Evolutionary conservation across 1,140 invertebrate species (phyloP).

Genomic region (Meteorus sp.): DNA sequence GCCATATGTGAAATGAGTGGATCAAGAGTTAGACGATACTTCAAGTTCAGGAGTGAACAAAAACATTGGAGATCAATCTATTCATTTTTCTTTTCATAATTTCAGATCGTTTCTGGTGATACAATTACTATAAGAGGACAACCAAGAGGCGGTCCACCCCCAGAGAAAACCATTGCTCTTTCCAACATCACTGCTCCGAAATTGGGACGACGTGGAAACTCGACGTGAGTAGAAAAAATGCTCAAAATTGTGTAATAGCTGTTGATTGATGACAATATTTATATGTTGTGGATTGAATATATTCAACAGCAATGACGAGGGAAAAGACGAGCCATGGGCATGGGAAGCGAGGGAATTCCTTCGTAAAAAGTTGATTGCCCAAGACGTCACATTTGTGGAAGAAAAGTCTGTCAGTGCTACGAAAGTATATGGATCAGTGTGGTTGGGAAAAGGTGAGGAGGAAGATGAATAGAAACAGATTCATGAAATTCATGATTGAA

Average conservation of each 20-base stretch:
- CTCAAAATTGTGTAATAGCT: no score
- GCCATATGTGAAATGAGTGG: no score
- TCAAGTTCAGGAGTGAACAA: neutral
- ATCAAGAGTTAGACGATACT: no score
- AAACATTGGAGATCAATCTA: slow-evolving; percentile 4
- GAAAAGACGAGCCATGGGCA: slow-evolving; percentile 90
- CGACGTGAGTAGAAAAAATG: slow-evolving; percentile 38
- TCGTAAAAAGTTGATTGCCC: slow-evolving; percentile 88
- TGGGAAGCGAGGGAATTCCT: slow-evolving; percentile 96
- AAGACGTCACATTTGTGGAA: slow-evolving; percentile 79
- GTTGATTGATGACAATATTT: no score
- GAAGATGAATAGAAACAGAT: neutral
- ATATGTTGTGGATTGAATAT: no score
- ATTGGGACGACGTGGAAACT: slow-evolving; percentile 69
- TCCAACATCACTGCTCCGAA: slow-evolving; percentile 91
- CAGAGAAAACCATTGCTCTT: slow-evolving; percentile 87
- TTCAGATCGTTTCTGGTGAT: slow-evolving; percentile 50
- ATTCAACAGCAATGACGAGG: slow-evolving; percentile 61
- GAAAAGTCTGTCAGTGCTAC: slow-evolving; percentile 74
- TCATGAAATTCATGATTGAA: no score
- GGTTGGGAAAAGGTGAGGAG: slow-evolving; percentile 74
- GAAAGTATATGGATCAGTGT: slow-evolving; percentile 87
- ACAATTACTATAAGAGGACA: slow-evolving; percentile 51
- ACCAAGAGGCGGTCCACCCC: slow-evolving; percentile 75
- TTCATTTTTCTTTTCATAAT: no score